Evolutionary conservation across 2,888 invertebrate genomes (phyloP).

Genomic region (Ryuthela nishihirai): DNA sequence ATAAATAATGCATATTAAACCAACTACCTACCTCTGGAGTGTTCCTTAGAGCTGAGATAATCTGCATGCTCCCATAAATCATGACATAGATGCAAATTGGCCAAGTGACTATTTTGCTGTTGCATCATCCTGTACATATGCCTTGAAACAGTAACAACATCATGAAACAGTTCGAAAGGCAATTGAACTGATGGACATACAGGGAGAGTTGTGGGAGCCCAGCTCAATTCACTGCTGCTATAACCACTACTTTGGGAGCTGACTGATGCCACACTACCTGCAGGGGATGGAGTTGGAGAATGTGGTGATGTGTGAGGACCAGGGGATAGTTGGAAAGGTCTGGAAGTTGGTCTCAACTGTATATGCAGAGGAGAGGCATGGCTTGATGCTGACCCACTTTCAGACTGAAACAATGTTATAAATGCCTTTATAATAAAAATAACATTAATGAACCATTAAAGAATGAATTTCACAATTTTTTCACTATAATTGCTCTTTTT

Average conservation of each 20-base stretch:
- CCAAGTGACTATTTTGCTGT: conserved; percentile 75
- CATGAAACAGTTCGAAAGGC: conserved; percentile 13
- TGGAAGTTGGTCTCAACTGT: conserved; percentile 7
- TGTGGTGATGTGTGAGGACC: conserved; percentile 61
- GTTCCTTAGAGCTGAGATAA: conserved; percentile 66
- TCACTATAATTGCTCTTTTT: no score
- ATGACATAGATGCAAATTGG: conserved; percentile 74
- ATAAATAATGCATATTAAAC: no score
- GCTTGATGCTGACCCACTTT: conserved; percentile 11
- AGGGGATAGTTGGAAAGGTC: conserved; percentile 18
- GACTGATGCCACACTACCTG: conserved; percentile 75
- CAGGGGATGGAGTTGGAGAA: conserved; percentile 84
- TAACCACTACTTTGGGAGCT: conserved; percentile 63
- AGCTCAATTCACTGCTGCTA: conserved; percentile 63
- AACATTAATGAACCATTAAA: no score
- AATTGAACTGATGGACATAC: conserved; percentile 1
- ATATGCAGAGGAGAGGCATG: conserved; percentile 13
- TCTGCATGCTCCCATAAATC: conserved; percentile 93
- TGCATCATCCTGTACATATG: conserved; percentile 73
- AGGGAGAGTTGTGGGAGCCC: conserved; percentile 7
- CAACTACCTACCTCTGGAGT: conserved; percentile 67
- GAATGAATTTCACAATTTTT: no score
- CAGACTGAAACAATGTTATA: no score
- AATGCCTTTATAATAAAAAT: no score
- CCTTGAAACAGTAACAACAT: conserved; percentile 61